Percentiles rank a stretch among this genome's conserved stretches.
phyloP scores from a whole-genome alignment of 2,797 vertebrate species.

The Parambassis ranga region DNA sequence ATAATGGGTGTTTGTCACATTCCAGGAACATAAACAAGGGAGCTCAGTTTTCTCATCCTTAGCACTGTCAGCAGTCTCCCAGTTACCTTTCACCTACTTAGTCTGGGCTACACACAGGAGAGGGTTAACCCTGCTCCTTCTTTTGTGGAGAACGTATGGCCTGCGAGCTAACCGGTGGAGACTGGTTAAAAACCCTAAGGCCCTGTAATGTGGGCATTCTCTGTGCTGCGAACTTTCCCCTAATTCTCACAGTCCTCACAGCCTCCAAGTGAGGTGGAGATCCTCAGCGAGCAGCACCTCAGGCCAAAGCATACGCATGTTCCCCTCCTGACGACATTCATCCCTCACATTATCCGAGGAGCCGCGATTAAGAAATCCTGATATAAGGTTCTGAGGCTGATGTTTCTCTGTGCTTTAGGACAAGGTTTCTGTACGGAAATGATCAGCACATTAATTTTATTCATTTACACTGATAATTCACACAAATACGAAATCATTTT shows the following conservation, averaged over 20 bases:
- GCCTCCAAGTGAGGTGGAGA: slow-evolving; percentile 21
- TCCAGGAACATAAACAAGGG: slow-evolving; percentile 25
- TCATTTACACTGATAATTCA: no score
- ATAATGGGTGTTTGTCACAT: slow-evolving; percentile 53
- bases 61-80: slow-evolving; percentile 49
- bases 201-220: slow-evolving; percentile 50
- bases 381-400: neutral
- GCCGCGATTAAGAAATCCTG: neutral
- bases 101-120: slow-evolving; percentile 51
- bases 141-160: slow-evolving; percentile 41
- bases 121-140: slow-evolving; percentile 65
- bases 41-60: slow-evolving; percentile 28
- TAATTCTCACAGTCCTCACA: slow-evolving; percentile 79
- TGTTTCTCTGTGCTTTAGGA: neutral
- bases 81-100: slow-evolving; percentile 78
- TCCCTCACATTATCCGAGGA: neutral
- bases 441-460: no score
- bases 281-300: slow-evolving; percentile 36
- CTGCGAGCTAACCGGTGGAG: slow-evolving; percentile 17
- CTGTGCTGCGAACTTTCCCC: slow-evolving; percentile 80
- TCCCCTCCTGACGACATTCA: slow-evolving; percentile 27
- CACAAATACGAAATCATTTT: no score
- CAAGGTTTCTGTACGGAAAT: no score
- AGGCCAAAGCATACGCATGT: slow-evolving; percentile 2
- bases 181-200: slow-evolving; percentile 13